phyloP scores from a whole-genome alignment of 2,113 vertebrate genomes.

The Hemicordylus capensis region DNA sequence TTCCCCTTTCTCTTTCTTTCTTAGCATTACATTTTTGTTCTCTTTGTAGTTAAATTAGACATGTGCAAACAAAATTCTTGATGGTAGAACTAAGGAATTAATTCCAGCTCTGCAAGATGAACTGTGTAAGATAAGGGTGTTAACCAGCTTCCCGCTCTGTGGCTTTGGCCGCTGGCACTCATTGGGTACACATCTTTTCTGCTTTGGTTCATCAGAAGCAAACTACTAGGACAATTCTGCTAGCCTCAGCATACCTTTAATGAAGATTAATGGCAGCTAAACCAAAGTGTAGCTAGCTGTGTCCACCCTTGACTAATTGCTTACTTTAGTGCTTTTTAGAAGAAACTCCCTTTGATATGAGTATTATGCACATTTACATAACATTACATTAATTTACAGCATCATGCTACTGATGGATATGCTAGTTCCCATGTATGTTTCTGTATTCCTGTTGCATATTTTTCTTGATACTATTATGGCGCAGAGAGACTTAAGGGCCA shows the following conservation, averaged over 20 bases:
- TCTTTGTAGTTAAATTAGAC: slow-evolving; percentile 36
- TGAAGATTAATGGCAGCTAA: slow-evolving; percentile 66
- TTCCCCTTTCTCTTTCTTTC: slow-evolving; percentile 1
- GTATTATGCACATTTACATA: slow-evolving; percentile 28
- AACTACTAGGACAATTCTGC: slow-evolving; percentile 64
- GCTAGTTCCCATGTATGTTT: neutral
- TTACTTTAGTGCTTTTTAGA: slow-evolving; percentile 40
- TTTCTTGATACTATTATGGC: neutral
- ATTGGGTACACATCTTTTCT: slow-evolving; percentile 40
- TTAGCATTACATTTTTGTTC: neutral
- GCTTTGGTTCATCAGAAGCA: slow-evolving; percentile 60
- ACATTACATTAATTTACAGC: slow-evolving; percentile 32
- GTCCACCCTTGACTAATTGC: slow-evolving; percentile 55
- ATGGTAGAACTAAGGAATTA: slow-evolving; percentile 39
- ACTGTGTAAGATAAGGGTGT: slow-evolving; percentile 33
- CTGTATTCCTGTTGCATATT: neutral
- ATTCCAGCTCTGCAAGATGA: slow-evolving; percentile 32
- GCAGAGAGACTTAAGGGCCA: neutral
- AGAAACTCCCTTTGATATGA: slow-evolving; percentile 21
- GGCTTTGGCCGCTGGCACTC: slow-evolving; percentile 38
- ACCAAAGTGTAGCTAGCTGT: slow-evolving; percentile 52
- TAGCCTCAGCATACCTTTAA: slow-evolving; percentile 66
- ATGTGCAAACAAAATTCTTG: slow-evolving; percentile 27
- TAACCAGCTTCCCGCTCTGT: slow-evolving; percentile 25
- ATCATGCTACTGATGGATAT: neutral